These are phyloP conservation scores for Sebastiscus albofasciatus DNA, from an alignment of 2,797 vertebrate genomes.

Conservation along the genomic window DNA sequence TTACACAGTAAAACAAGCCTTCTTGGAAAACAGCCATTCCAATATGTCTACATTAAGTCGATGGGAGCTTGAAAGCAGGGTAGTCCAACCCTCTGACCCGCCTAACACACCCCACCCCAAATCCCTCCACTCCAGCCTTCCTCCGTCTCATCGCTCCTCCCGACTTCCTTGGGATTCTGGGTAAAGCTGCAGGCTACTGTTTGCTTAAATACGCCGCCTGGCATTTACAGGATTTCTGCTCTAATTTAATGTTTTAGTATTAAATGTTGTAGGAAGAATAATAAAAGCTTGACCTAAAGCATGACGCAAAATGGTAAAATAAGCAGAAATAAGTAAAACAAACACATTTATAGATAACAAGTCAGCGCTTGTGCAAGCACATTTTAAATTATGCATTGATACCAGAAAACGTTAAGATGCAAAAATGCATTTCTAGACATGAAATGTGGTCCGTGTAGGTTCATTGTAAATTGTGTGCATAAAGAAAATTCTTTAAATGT, in stretches of 20 bases:
- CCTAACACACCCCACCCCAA: slow-evolving; percentile 55
- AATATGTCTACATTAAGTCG: slow-evolving; percentile 86
- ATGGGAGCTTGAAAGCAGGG: slow-evolving; percentile 73
- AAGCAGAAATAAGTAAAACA: not conserved
- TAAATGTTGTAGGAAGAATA: slow-evolving; percentile 9
- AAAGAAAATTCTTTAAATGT: not conserved
- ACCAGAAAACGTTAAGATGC: not conserved
- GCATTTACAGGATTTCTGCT: slow-evolving; percentile 31
- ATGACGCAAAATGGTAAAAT: not conserved
- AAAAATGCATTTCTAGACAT: not conserved
- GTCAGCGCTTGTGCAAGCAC: not conserved
- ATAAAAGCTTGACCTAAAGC: slow-evolving; percentile 12
- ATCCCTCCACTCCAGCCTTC: slow-evolving; percentile 46
- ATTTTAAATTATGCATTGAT: not conserved
- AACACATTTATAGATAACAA: not conserved
- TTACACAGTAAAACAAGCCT: slow-evolving; percentile 89
- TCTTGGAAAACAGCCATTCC: slow-evolving; percentile 90
- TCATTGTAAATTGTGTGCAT: not conserved
- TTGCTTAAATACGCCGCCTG: slow-evolving; percentile 45
- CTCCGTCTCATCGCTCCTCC: slow-evolving; percentile 31
- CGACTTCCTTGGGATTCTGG: slow-evolving; percentile 39
- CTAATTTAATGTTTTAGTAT: slow-evolving; percentile 20
- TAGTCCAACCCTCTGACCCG: slow-evolving; percentile 62
- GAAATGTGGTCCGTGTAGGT: not conserved
- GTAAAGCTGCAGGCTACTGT: slow-evolving; percentile 43